phyloP scores from a whole-genome alignment of 2,797 vertebrate genomes.

The Eremophila alpestris region DNA sequence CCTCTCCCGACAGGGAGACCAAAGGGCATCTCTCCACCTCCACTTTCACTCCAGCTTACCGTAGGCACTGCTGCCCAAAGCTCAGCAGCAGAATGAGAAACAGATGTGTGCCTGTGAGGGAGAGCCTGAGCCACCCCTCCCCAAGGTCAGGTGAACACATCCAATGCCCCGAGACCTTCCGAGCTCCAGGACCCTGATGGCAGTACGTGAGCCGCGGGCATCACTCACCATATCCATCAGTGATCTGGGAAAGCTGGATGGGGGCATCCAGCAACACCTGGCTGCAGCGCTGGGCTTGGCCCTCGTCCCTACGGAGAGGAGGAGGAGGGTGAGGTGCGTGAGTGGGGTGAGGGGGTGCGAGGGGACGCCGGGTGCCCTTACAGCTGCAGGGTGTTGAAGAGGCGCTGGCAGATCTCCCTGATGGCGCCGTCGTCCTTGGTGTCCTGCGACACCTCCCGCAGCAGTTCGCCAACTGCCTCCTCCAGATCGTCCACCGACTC shows the following conservation, averaged over 20 bases:
- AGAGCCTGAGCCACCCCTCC: background rate
- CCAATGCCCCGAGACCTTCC: fast-evolving
- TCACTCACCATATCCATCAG: constrained; percentile 81
- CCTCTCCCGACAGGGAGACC: background rate
- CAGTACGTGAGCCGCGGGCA: fast-evolving
- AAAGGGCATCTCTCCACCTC: background rate
- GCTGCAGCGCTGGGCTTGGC: constrained; percentile 67
- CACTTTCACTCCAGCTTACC: background rate
- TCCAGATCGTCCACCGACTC: constrained; percentile 94
- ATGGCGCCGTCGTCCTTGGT: constrained; percentile 90
- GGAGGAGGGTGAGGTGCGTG: background rate
- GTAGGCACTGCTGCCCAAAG: background rate
- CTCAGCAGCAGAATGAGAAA: background rate
- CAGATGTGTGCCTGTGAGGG: too few species aligned
- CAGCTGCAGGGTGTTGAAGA: constrained; percentile 86
- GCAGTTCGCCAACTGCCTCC: constrained; percentile 90
- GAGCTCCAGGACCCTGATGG: fast-evolving
- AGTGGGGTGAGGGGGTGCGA: background rate
- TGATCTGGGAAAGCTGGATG: constrained; percentile 88
- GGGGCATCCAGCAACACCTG: constrained; percentile 89
- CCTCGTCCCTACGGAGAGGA: constrained; percentile 59
- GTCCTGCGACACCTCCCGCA: constrained; percentile 89
- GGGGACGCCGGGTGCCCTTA: background rate
- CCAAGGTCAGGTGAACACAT: background rate
- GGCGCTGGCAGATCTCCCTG: constrained; percentile 89